Evolutionary conservation across 92 coral and sea anemone species (phyloP), one percentile per base, ranked within the genome.

Genomic region (Micromussa lordhowensis): DNA sequence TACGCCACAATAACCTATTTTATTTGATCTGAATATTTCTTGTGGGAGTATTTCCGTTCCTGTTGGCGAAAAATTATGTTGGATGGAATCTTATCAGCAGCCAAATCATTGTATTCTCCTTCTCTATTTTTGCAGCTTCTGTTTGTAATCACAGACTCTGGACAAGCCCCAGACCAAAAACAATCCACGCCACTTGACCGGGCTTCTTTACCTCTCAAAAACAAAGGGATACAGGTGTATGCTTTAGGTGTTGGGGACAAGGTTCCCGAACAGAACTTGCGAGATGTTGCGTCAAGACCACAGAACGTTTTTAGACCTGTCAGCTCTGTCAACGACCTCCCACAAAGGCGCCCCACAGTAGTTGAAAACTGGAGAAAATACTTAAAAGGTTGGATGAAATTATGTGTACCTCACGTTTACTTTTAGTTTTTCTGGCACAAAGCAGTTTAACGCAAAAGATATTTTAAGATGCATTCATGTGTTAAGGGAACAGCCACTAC

Each of bases 101-200:
- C 63, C 18, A 17, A 57, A 57, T 24, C 3, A 1, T 19, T 4
- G 0, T 8, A 21, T 61, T 61, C 68, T 61, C 66, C 66, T 58
- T 61, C n/a, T 61, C 22, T 61, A 38, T 44, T 28, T 72, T 11
- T 73, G 34, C 76, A 94, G 96, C 75, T 94, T 53, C 82, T 92
- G 51, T 91, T 94, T 72, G 86, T 94, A 16, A 76, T 94, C 34
- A 91, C 88, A 12, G 94, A 94, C 84, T 83, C 85, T 59, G 85
- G 82, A 36, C 96, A 94, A 70, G 82, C 91, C 29, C 71, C 53
- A 38, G 93, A 83, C 58, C 90, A 89, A 72, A 85, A 90, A 22
- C 92, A 92, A 24, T 87, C 90, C 81, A 92, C 88, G 14, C 90
- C 93, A 9, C 87, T 94, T 30, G 59, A 90, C 15, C 78, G 89